phyloP scores from a whole-genome alignment of 2,113 vertebrate genomes.

The Atrichornis clamosus region DNA sequence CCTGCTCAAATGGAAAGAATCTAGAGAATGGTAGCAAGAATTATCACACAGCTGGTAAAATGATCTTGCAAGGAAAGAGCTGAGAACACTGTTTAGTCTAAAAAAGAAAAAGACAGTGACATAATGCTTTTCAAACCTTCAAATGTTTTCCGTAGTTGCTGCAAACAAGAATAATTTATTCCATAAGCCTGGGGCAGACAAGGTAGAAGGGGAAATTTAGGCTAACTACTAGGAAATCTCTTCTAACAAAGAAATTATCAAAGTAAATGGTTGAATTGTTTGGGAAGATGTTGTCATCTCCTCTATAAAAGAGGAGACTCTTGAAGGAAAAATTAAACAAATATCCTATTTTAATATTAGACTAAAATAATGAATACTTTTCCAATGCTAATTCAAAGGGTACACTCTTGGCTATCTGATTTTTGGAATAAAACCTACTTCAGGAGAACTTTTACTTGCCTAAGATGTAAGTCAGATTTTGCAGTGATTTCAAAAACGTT shows the following conservation, averaged over 20 bases:
- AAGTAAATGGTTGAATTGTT: neutral
- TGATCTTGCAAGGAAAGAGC: neutral
- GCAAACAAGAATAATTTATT: neutral
- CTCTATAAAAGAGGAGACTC: accelerated
- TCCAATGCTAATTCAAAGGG: neutral
- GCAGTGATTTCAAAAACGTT: neutral
- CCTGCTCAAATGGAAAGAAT: neutral
- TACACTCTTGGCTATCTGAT: neutral
- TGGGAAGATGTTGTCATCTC: neutral
- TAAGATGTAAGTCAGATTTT: neutral
- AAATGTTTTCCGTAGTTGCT: neutral
- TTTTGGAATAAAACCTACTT: neutral
- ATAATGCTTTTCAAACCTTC: neutral
- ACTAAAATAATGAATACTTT: neutral
- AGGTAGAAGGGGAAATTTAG: neutral
- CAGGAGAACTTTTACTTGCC: neutral
- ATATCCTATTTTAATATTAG: neutral
- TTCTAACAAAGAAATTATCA: neutral
- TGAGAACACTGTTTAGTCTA: neutral
- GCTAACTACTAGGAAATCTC: neutral
- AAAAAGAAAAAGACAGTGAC: neutral
- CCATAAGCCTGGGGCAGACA: neutral
- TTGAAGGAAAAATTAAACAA: neutral
- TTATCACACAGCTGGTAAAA: neutral
- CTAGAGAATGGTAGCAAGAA: neutral